Base-by-base conservation (phyloP, 2,797 vertebrate species). In the Myotis planiceps region DNA sequence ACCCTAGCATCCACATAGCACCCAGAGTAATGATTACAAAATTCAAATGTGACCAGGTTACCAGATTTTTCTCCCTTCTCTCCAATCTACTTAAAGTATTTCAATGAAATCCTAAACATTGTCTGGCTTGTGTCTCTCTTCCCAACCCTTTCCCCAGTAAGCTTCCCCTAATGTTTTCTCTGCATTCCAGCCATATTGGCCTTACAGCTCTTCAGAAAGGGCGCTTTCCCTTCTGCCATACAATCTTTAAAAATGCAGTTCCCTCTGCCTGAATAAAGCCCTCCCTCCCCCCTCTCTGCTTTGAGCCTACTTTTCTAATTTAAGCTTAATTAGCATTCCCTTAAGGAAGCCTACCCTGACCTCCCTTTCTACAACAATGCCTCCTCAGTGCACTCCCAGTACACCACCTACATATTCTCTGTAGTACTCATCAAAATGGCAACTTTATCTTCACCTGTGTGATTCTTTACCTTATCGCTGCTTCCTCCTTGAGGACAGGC, bases 301-400 rank as follows among this genome's bases (percentile, higher is more conserved):
- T 75, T 66, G n/a, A 91, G 55, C 18, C 34, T 37, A 34, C 69
- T 86, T 95, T 79, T 80, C 39, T 68, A 94, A 58, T 47, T 91
- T 85, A 78, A 94, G 34, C 29, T 90, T 71, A 88, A 90, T 85
- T 88, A 75, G 10, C 5, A 75, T 83, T 81, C 8, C 16, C 23
- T 87, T 72, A 78, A 80, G 13, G 51, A 75, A 74, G 29, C 1
- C 32, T 92, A 39, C 16, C 81, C n/a, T 60, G 29, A 51, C 65
- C 9, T 68, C 34, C 10, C 29, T 92, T 5, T 76, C 32, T 14
- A 88, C 0, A 19, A 47, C 2, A 71, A 7, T 42, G 21, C 39
- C 58, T 71, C 45, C 9, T 75, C 49, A 88, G 55, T 23, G 60
- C 13, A 49, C 58, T 91, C 37, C 39, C 21, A 60, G 29, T 1